Base-by-base conservation (phyloP, 30 jellyfish, hydroid and myxozoan species). In the Aurelia aurita complex sp. Pacific region DNA sequence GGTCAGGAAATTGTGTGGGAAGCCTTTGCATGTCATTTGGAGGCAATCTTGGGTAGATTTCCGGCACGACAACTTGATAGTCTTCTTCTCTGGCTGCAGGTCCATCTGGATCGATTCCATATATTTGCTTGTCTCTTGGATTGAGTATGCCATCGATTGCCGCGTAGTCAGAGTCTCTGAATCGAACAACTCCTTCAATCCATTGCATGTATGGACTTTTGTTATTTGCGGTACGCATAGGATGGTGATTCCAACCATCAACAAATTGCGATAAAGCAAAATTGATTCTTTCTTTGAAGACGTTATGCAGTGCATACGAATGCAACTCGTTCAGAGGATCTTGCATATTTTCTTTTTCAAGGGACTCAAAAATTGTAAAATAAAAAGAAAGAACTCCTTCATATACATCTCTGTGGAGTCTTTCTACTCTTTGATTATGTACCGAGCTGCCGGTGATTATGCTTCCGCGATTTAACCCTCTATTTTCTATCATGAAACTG, bases 371-470 rank as follows among this genome's bases (percentile, higher is more conserved):
- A 23, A 23, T 23, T 68, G 60, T 53, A 54, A 16, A 17, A 65
- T 29, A 75, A 52, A 29, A 75, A 13, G 85, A 75, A n/a, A 75
- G 77, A 23, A 75, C 85, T 42, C 85, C 81, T 29, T 33, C 64
- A 32, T 43, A 75, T 11, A 2, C 77, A 33, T 75, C 85, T 75
- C 85, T 17, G n/a, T 54, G 64, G 5, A 75, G 85, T 50, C 85
- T 50, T 34, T 23, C 29, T 23, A 23, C 29, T 23, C 29, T 23
- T 23, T 23, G 29, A 23, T 23, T 23, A 23, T 23, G 81, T 9
- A 70, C 81, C 40, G 81, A 70, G 23, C 81, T 70, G 10, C 81
- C 81, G 11, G 81, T 70, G 66, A 70, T 70, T 15, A 70, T 70
- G 29, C 81, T 70, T 12, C 81, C 81, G 10, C 81, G 29, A 29